Evolutionary conservation across 2,113 vertebrate species (phyloP).

Genomic region (Acanthisitta chloris): DNA sequence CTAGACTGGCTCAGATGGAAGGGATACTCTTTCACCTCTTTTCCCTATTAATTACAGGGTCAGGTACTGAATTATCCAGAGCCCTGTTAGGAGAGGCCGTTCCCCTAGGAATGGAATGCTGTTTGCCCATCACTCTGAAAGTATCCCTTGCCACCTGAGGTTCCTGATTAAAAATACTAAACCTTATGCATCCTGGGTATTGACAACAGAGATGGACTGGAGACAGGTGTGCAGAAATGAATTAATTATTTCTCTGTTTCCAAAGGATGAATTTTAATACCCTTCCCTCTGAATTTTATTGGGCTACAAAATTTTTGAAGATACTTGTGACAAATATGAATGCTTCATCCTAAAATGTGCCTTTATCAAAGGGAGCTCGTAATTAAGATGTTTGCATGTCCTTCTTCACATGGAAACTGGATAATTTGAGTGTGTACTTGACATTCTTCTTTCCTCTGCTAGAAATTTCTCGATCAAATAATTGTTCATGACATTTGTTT

Average conservation of each 20-base stretch:
- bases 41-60: constrained; percentile 5
- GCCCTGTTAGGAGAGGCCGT: background rate
- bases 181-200: background rate
- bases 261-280: background rate
- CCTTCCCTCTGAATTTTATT: fast-evolving
- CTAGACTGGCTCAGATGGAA: background rate
- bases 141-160: background rate
- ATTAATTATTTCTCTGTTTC: background rate
- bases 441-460: background rate
- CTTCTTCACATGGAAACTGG: background rate
- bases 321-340: background rate
- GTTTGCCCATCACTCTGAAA: background rate
- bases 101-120: background rate
- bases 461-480: background rate
- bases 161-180: background rate
- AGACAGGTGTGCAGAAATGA: background rate
- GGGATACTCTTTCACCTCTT: background rate
- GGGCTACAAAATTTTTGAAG: background rate
- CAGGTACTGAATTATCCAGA: background rate
- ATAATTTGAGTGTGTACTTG: background rate
- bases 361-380: background rate
- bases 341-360: background rate
- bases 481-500: background rate
- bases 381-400: background rate
- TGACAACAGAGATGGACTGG: background rate